A percentile compares a stretch with the other conserved stretches of the same genome.
These are phyloP conservation scores for Ariolimax columbianus DNA, from an alignment of 2,888 invertebrate species.

Conservation along the genomic window DNA sequence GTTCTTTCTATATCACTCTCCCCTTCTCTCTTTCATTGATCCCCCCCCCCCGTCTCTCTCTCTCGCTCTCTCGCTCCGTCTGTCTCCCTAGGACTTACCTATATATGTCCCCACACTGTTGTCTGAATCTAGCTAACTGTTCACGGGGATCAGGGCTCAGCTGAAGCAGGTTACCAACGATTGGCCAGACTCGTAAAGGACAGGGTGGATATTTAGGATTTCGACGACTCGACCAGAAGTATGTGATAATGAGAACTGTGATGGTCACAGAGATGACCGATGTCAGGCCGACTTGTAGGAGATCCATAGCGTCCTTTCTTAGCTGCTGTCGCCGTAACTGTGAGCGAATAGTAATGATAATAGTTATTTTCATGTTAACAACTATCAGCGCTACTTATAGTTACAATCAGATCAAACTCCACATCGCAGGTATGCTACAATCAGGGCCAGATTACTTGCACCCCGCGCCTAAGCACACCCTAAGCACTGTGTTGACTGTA, in stretches of 20 bases:
- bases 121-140: not conserved
- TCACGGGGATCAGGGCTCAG: constrained; percentile 10
- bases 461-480: no score
- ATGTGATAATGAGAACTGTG: not conserved
- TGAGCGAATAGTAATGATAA: no score
- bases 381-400: no score
- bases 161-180: constrained; percentile 15
- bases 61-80: not conserved
- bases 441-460: no score
- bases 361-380: no score
- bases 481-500: no score
- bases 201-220: constrained; percentile 1
- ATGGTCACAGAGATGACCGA: not conserved
- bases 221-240: not conserved
- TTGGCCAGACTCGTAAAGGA: constrained; percentile 4
- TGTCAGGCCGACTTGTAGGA: not conserved
- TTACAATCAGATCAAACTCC: no score
- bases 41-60: not conserved
- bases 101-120: constrained; percentile 29
- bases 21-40: no score
- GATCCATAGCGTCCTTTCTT: not conserved
- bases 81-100: not conserved
- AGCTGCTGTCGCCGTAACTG: not conserved
- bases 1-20: no score
- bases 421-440: no score